Base-by-base conservation (phyloP, 1,140 invertebrate genomes). In the Belonocnema kinseyi region DNA sequence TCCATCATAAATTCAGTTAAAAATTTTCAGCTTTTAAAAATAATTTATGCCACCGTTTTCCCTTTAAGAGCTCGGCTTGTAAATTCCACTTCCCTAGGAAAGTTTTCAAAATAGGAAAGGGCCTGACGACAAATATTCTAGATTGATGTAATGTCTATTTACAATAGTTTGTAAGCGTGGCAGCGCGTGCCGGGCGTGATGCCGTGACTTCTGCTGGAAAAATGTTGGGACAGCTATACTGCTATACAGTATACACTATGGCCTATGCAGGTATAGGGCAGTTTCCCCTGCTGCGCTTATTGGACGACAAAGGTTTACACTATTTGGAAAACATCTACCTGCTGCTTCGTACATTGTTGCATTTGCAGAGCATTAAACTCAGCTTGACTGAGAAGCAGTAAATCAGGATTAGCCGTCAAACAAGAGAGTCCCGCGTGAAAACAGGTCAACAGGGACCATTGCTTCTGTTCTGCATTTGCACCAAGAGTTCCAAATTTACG, bases 241-340 rank as follows among this genome's bases (percentile, higher is more conserved):
- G 40, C 2, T 7, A 10, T 46, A 33, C 10, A n/a, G n/a, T n/a
- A n/a, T n/a, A n/a, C n/a, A n/a, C n/a, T n/a, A n/a, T n/a, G n/a
- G n/a, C n/a, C n/a, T n/a, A n/a, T n/a, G n/a, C n/a, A 46, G 40
- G 40, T 2, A 71, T 71, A 75, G 33, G 50, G 51, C 16, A 50
- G 0, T 50, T 78, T 75, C 40, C 74, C 77, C 77, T 56, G 80
- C 77, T 77, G 80, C 10, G 74, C 46, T 46, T 58, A 50, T 78
- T 51, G 33, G 73, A 51, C 19, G 50, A 78, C 80, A 81, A 82
- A 78, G 54, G 21, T 50, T 33, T 66, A 66, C 6, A 66, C 33
- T 66, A 26, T 66, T 46, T 76, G 56, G 76, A 77, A 75, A 85
- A 85, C 79, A 84, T 86, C 70, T 85, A 88, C 84, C 84, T 86